Conservation (phyloP, 2,888 invertebrate genomes). For the Digitonthophagus gazella region DNA sequence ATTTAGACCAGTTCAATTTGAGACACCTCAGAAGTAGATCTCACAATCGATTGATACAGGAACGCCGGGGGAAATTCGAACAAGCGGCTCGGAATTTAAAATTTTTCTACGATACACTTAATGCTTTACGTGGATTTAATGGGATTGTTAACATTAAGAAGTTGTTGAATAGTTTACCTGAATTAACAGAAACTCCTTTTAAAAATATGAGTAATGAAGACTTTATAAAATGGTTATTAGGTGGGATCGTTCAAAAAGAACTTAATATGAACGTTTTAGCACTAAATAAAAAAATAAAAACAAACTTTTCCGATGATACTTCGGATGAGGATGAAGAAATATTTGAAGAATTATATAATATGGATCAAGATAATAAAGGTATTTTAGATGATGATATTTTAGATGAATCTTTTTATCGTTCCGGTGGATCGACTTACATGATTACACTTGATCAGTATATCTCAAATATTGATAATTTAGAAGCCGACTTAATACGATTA, state of each 20-base stretch:
- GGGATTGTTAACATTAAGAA: constrained; percentile 21
- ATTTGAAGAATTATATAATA: constrained; percentile 7
- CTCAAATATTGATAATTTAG: no score
- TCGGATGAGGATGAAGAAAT: no score
- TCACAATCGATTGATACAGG: not conserved
- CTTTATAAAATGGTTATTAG: constrained; percentile 22
- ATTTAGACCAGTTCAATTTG: constrained; percentile 46
- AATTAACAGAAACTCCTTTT: constrained; percentile 16
- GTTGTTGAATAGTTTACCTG: constrained; percentile 16
- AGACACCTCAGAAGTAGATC: constrained; percentile 2
- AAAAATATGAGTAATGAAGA: not conserved
- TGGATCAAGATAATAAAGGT: not conserved
- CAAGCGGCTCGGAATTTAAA: not conserved
- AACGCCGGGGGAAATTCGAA: not conserved
- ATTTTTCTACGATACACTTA: constrained; percentile 3
- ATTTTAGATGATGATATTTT: not conserved
- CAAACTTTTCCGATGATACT: no score
- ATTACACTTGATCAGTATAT: no score
- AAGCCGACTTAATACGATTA: no score
- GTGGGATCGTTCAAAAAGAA: constrained; percentile 17
- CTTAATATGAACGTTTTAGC: not conserved
- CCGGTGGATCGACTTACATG: no score
- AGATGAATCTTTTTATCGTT: not conserved
- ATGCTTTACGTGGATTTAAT: constrained; percentile 2
- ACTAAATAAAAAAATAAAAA: not conserved